phyloP scores from a whole-genome alignment of 1,140 invertebrate genomes.

The Zeugodacus cucurbitae region DNA sequence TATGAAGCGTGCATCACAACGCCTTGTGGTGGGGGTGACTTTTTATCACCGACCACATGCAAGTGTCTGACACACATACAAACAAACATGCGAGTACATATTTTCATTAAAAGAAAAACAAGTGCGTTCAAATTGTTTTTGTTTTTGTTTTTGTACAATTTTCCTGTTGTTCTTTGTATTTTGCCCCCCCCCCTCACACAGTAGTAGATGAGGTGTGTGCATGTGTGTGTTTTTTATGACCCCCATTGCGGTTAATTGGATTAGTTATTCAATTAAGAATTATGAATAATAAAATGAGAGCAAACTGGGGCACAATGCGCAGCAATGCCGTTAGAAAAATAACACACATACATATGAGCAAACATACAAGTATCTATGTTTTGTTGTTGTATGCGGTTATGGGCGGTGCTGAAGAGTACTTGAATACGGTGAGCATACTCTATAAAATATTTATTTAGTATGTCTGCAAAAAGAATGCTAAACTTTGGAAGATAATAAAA shows the following conservation, averaged over 20 bases:
- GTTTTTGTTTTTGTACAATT: background rate
- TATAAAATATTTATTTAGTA: too few relatives aligned
- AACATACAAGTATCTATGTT: too few relatives aligned
- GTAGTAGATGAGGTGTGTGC: background rate
- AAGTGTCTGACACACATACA: background rate
- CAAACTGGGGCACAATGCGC: background rate
- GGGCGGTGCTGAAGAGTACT: too few relatives aligned
- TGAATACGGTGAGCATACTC: too few relatives aligned
- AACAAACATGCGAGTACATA: background rate
- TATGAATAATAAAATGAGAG: slow-evolving; percentile 32
- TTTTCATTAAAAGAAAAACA: background rate
- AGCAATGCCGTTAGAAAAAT: background rate
- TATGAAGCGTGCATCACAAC: background rate
- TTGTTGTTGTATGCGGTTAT: too few relatives aligned
- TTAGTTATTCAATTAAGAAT: slow-evolving; percentile 20
- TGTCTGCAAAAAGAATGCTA: too few relatives aligned
- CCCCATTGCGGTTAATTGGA: slow-evolving; percentile 35
- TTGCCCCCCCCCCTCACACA: too few relatives aligned
- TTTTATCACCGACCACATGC: background rate
- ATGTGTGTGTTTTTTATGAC: slow-evolving; percentile 32
- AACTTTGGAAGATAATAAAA: too few relatives aligned
- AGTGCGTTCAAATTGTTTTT: background rate
- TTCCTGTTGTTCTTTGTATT: background rate
- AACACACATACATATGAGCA: too few relatives aligned
- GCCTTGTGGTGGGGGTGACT: background rate